Evolutionary conservation across 2,113 vertebrate genomes (phyloP), one percentile per base, ranked within the genome.

Genomic region (Pithys albifrons): DNA sequence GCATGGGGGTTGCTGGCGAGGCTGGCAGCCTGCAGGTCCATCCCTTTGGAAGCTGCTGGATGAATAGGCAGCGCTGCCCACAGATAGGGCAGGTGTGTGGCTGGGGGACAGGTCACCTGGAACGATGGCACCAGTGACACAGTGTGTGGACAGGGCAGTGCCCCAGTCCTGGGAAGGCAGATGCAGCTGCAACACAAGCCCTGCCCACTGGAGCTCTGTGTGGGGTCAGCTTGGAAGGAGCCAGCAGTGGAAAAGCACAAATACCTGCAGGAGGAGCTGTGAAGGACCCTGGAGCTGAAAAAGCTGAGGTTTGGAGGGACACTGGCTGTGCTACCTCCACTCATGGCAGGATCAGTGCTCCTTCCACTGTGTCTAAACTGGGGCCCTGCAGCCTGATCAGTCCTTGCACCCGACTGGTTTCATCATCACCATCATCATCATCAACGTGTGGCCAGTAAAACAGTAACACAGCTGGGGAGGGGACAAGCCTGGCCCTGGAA

Each of bases 381-480:
- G 5, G 4, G 22, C 2, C 16, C 10, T 4, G 9, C 24, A 62
- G 20, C 45, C 45, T 39, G 72, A 5, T 61, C 59, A 77, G 59
- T 61, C 18, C 13, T 73, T 1, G 3, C 41, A 37, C 15, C 18
- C 3, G 7, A 0, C 65, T 74, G 46, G 33, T n/a, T 52, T 57
- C 59, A 51, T 31, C 35, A 49, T 2, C 76, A 16, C 5, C 35
- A 39, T 1, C n/a, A 41, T 18, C 73, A 33, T 12, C 39, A 58
- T 17, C 54, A 74, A 2, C 19, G 5, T 17, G 33, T 14, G 57
- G 39, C 45, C 0, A 0, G 18, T 41, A 37, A 66, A 62, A 52
- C 23, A 59, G 69, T 45, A 45, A 2, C 1, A 13, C 20, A 52
- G 35, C 1, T 0, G 6, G 35, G 27, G 19, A n/a, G 35, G 64